These are phyloP conservation scores for Oncopeltus fasciatus DNA, from an alignment of 1,140 invertebrate species.

Conservation along the genomic window DNA sequence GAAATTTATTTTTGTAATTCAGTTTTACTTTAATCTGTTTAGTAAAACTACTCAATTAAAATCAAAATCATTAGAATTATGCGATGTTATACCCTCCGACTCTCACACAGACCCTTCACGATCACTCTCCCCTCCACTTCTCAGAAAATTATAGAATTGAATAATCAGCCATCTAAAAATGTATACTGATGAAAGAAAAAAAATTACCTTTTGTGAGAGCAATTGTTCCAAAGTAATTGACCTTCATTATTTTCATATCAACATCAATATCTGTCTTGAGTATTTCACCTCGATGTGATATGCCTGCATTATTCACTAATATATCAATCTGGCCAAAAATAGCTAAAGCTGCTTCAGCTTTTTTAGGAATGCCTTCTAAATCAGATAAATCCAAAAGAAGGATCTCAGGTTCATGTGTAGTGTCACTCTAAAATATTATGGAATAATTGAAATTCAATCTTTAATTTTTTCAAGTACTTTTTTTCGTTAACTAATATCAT, in stretches of 20 bases:
- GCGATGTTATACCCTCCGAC: too few relatives aligned
- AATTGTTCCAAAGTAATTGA: constrained; percentile 89
- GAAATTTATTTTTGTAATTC: too few relatives aligned
- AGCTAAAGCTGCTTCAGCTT: constrained; percentile 47
- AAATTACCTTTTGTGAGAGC: constrained; percentile 58
- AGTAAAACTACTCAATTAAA: too few relatives aligned
- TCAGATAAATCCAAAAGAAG: constrained; percentile 64
- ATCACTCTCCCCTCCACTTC: too few relatives aligned
- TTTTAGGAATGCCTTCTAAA: constrained; percentile 42
- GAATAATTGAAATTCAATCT: not conserved
- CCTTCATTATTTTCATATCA: constrained; percentile 74
- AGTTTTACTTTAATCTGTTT: too few relatives aligned
- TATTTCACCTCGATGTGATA: constrained; percentile 66
- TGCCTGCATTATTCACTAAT: constrained; percentile 83
- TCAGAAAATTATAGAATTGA: too few relatives aligned
- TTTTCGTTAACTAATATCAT: too few relatives aligned
- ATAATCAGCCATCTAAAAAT: too few relatives aligned
- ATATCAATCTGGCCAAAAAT: constrained; percentile 70
- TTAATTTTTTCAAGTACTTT: too few relatives aligned
- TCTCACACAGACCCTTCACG: too few relatives aligned
- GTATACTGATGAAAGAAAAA: too few relatives aligned
- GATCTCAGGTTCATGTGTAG: constrained; percentile 26
- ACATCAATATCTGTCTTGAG: constrained; percentile 66
- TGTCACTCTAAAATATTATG: not conserved
- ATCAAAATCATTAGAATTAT: too few relatives aligned